A percentile compares a stretch with the other conserved stretches of the same genome.
Conservation (phyloP, 2,113 vertebrate genomes). For the Verasper variegatus region DNA sequence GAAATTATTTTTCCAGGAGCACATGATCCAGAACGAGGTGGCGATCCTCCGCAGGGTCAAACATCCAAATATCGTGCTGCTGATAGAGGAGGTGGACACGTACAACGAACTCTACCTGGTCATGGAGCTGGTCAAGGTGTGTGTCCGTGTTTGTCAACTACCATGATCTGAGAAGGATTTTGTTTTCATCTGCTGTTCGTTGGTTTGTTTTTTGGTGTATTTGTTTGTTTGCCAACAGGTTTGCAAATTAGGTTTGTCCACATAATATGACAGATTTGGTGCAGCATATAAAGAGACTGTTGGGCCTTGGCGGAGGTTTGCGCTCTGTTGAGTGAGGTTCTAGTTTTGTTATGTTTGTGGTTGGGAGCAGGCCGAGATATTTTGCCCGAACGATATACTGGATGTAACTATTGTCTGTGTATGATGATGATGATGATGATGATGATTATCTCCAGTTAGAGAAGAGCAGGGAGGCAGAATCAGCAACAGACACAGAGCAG, state of each 20-base stretch:
- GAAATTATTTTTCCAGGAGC: conserved; percentile 84
- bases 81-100: conserved; percentile 98
- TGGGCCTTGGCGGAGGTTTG: no score
- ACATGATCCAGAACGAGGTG: conserved; percentile 99
- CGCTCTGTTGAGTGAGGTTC: no score
- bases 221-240: no score
- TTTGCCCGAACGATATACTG: background rate
- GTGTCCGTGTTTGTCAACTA: conserved; percentile 19
- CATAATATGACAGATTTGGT: no score
- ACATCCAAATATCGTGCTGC: conserved; percentile 96
- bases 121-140: conserved; percentile 98
- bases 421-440: conserved; percentile 18
- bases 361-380: background rate
- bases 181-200: no score
- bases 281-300: no score
- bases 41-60: conserved; percentile 97
- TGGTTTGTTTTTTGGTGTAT: no score
- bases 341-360: background rate
- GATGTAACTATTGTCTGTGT: background rate
- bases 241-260: no score
- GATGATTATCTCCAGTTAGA: conserved; percentile 49
- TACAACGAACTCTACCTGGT: conserved; percentile 96
- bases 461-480: conserved; percentile 6
- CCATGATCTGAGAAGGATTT: background rate
- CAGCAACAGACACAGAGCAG: conserved; percentile 27